Conservation (phyloP, 2,113 vertebrate genomes). For the Poeciliopsis occidentalis region DNA sequence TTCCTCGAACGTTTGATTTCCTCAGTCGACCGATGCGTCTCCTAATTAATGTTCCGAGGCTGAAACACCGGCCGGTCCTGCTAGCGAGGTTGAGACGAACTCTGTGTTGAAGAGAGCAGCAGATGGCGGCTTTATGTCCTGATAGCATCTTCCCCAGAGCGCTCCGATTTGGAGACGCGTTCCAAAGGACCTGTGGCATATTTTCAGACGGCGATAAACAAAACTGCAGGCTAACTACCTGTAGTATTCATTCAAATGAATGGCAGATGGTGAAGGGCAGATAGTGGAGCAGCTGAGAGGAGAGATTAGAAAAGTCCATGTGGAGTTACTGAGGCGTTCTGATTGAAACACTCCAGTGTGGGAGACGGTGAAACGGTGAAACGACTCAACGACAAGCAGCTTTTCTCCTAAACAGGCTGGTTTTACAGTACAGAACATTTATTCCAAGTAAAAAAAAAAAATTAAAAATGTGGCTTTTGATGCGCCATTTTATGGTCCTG, state of each 20-base stretch:
- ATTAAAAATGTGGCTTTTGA: no score
- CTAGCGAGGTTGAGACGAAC: background rate
- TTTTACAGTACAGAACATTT: background rate
- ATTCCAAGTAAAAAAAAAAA: no score
- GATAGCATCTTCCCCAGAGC: slow-evolving; percentile 38
- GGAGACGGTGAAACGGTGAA: slow-evolving; percentile 7
- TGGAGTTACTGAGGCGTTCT: slow-evolving; percentile 18
- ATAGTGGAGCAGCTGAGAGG: slow-evolving; percentile 39
- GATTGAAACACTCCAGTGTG: slow-evolving; percentile 27
- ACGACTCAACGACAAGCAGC: background rate
- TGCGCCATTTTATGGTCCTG: no score
- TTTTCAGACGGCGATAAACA: slow-evolving; percentile 32
- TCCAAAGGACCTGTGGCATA: slow-evolving; percentile 43
- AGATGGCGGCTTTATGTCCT: slow-evolving; percentile 54
- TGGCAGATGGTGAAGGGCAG: slow-evolving; percentile 43
- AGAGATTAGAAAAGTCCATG: slow-evolving; percentile 41
- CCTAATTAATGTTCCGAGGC: background rate
- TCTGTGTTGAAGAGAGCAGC: background rate
- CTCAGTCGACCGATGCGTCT: background rate
- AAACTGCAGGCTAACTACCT: slow-evolving; percentile 46
- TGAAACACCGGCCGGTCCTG: background rate
- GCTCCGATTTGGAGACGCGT: slow-evolving; percentile 30
- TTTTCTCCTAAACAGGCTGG: background rate
- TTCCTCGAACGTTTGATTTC: background rate
- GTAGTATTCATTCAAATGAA: slow-evolving; percentile 64